Percentiles rank a stretch among this genome's conserved stretches.
Conservation (phyloP, 2,888 invertebrate genomes). For the Stenichneumon culpator region DNA sequence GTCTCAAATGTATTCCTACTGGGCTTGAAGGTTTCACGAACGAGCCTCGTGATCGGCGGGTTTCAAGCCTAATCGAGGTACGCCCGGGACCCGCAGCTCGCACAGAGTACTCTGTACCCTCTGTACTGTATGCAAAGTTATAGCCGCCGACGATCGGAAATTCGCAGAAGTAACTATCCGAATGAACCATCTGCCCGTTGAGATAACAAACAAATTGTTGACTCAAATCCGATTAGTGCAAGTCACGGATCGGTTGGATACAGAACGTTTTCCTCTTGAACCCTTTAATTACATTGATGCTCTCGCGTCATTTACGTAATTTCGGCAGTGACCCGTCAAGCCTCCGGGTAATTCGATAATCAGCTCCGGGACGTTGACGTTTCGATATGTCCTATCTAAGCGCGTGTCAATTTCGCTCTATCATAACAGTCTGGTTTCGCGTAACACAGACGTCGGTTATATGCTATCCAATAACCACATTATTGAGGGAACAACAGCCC, state of each 20-base stretch:
- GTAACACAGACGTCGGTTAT: conserved; percentile 4
- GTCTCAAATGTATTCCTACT: conserved; percentile 47
- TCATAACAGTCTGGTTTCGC: background rate
- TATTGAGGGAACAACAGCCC: background rate
- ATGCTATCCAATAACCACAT: background rate
- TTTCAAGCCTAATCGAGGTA: conserved; percentile 51
- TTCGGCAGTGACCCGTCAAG: conserved; percentile 6
- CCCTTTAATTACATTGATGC: background rate
- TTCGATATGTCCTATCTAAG: conserved; percentile 11
- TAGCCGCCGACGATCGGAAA: background rate
- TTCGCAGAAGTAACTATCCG: background rate
- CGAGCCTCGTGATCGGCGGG: conserved; percentile 33
- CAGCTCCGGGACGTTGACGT: background rate
- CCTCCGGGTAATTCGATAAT: conserved; percentile 50
- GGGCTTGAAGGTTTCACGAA: conserved; percentile 41
- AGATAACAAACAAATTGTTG: conserved; percentile 48
- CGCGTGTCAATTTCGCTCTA: conserved; percentile 11
- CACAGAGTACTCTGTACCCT: conserved; percentile 6
- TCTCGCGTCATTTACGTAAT: conserved; percentile 27
- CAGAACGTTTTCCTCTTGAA: conserved; percentile 37
- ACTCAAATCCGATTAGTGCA: conserved; percentile 45
- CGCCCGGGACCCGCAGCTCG: conserved; percentile 50
- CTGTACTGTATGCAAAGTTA: background rate
- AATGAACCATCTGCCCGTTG: conserved; percentile 52
- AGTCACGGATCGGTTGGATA: conserved; percentile 5